These are phyloP conservation scores for Apoda limacodes DNA, from an alignment of 2,888 invertebrate species.

Conservation along the genomic window DNA sequence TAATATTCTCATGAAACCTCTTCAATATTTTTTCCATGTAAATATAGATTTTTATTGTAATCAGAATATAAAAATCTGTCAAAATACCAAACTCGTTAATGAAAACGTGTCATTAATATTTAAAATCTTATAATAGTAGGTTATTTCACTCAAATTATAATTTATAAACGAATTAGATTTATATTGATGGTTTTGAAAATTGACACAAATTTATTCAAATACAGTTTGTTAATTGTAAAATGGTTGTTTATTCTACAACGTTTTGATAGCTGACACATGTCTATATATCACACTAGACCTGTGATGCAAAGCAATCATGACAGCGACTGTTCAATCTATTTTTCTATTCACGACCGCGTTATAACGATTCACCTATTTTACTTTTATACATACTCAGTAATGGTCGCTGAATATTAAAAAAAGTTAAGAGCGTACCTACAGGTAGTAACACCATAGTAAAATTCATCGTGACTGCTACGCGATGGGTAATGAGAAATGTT, in stretches of 20 bases:
- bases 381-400: slow-evolving; percentile 30
- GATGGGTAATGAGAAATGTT: slow-evolving; percentile 57
- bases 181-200: slow-evolving; percentile 45
- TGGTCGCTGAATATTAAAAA: slow-evolving; percentile 30
- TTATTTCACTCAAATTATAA: no score
- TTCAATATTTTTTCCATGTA: no score
- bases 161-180: slow-evolving; percentile 59
- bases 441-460: slow-evolving; percentile 55
- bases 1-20: no score
- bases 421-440: slow-evolving; percentile 30
- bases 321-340: slow-evolving; percentile 23
- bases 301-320: slow-evolving; percentile 28
- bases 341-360: slow-evolving; percentile 24
- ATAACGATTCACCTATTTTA: no score
- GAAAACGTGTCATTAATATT: no score
- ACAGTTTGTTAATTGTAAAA: slow-evolving; percentile 56
- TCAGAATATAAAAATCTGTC: no score
- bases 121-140: no score
- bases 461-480: slow-evolving; percentile 63
- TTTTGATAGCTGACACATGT: slow-evolving; percentile 46
- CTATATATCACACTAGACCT: slow-evolving; percentile 46
- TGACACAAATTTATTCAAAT: slow-evolving; percentile 63
- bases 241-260: slow-evolving; percentile 47
- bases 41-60: no score
- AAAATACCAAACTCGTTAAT: no score